Evolutionary conservation across 1,140 invertebrate genomes (phyloP).

Genomic region (Tetramorium alpestre): DNA sequence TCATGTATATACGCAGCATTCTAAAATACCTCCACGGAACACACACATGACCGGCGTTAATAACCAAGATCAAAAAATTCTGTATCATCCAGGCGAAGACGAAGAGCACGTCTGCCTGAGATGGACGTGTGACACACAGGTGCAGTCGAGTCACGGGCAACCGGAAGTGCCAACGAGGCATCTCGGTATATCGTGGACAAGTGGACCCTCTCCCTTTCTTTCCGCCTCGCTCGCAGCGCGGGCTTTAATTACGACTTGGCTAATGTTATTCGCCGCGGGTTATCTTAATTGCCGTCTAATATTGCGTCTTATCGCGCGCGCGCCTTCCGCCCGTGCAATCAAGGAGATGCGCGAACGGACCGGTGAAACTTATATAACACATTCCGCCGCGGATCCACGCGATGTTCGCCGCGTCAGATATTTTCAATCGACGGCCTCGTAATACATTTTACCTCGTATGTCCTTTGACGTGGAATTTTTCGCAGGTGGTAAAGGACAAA

Average conservation of each 20-base stretch:
- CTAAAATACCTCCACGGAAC: not conserved
- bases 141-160: conserved; percentile 51
- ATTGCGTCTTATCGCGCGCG: conserved; percentile 49
- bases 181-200: conserved; percentile 15
- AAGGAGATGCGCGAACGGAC: conserved; percentile 46
- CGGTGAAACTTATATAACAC: conserved; percentile 29
- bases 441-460: conserved; percentile 5
- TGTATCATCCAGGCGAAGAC: conserved; percentile 16
- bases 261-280: conserved; percentile 49
- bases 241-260: conserved; percentile 61
- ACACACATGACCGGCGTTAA: not conserved
- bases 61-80: conserved; percentile 14
- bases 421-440: not conserved
- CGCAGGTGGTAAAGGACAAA: conserved; percentile 16
- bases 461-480: conserved; percentile 29
- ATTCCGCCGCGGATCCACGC: not conserved
- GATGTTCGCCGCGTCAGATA: not conserved
- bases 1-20: not conserved
- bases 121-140: conserved; percentile 55
- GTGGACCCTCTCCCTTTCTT: conserved; percentile 32
- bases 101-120: conserved; percentile 26
- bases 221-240: not conserved
- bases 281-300: conserved; percentile 68
- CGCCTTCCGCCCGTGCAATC: conserved; percentile 56
- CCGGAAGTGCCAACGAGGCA: conserved; percentile 47